phyloP scores from a whole-genome alignment of 1,140 invertebrate species.

The Formica exsecta region DNA sequence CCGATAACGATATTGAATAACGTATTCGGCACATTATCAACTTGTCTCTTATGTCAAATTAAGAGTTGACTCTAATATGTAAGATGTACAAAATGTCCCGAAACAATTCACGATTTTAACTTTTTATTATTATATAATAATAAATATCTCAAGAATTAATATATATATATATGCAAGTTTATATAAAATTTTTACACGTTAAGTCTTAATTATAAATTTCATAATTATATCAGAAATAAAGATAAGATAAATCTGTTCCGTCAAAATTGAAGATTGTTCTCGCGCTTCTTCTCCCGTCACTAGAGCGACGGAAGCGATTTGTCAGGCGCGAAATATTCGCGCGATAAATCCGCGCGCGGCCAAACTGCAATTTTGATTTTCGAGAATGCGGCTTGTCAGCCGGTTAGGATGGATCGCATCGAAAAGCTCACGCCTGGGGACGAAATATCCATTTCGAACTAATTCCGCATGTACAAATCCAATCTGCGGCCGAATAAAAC shows the following conservation, averaged over 20 bases:
- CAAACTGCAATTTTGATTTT: conserved; percentile 56
- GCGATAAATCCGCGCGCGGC: conserved; percentile 28
- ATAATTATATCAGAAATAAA: neutral
- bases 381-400: conserved; percentile 34
- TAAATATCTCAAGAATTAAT: too few relatives aligned
- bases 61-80: too few relatives aligned
- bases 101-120: neutral
- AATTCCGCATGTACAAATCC: conserved; percentile 64
- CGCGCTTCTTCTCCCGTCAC: neutral
- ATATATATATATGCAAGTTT: too few relatives aligned
- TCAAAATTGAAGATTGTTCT: neutral
- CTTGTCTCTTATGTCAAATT: neutral
- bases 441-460: conserved; percentile 57
- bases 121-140: too few relatives aligned
- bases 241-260: neutral
- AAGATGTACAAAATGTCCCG: neutral
- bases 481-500: conserved; percentile 62
- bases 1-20: conserved; percentile 15
- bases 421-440: conserved; percentile 31
- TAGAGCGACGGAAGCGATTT: neutral
- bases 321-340: conserved; percentile 23
- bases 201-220: neutral
- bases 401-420: conserved; percentile 26
- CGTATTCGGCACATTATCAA: neutral
- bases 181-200: neutral